Evolutionary conservation across 2,113 vertebrate genomes (phyloP).

Genomic region (Himantopus leucocephalus): DNA sequence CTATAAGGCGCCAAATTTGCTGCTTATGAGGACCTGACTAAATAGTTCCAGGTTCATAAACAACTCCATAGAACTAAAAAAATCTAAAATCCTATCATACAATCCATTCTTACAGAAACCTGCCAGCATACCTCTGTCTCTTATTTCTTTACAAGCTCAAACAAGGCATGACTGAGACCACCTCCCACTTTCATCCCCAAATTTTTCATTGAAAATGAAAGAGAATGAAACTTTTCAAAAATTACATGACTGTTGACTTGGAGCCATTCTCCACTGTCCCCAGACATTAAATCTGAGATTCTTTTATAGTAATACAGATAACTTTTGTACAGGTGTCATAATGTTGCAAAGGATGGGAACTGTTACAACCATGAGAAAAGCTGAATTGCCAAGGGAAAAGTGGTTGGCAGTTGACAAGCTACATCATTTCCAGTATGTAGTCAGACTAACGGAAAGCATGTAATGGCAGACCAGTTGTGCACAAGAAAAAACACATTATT

Average conservation of each 20-base stretch:
- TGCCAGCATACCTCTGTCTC: background rate
- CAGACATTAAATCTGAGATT: background rate
- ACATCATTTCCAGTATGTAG: background rate
- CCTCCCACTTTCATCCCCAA: background rate
- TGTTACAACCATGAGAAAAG: background rate
- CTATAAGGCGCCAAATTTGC: background rate
- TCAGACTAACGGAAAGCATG: background rate
- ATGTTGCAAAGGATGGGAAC: background rate
- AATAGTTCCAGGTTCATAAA: background rate
- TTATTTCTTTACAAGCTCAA: background rate
- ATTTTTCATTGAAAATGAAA: background rate
- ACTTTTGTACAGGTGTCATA: background rate
- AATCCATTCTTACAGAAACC: background rate
- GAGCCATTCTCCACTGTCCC: background rate
- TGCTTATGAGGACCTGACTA: background rate
- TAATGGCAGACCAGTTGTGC: background rate
- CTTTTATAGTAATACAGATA: background rate
- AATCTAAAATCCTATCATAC: background rate
- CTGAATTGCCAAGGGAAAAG: background rate
- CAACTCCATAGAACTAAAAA: background rate
- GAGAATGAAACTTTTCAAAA: background rate
- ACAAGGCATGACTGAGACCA: background rate
- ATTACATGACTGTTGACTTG: background rate
- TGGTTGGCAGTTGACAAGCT: background rate
- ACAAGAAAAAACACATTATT: background rate